Conservation (phyloP, 2,113 vertebrate genomes). For the Pteropus alecto region DNA sequence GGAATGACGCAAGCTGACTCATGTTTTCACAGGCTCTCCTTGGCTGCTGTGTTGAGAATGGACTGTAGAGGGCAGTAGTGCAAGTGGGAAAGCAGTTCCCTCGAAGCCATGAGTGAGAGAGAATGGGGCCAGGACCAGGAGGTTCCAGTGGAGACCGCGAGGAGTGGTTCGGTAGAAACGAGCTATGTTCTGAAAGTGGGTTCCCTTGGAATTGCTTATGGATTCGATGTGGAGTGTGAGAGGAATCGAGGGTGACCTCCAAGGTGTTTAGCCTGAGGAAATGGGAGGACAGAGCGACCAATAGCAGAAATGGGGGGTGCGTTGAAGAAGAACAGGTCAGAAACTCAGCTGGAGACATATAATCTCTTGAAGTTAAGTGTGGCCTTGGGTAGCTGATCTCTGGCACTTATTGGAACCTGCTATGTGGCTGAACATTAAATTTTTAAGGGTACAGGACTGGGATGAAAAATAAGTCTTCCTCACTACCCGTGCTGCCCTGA, state of each 20-base stretch:
- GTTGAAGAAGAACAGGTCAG: background rate
- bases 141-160: no score
- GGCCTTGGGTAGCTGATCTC: background rate
- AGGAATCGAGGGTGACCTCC: background rate
- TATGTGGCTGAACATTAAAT: background rate
- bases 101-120: accelerated
- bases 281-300: background rate
- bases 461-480: background rate
- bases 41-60: background rate
- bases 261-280: background rate
- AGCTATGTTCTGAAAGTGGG: background rate
- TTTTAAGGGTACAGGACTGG: background rate
- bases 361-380: background rate
- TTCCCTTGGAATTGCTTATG: background rate
- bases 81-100: background rate
- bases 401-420: background rate
- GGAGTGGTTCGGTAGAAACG: background rate
- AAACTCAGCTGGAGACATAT: background rate
- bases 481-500: background rate
- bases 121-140: no score
- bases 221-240: background rate
- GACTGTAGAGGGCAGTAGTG: background rate
- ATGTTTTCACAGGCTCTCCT: no score
- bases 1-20: background rate
- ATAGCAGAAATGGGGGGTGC: background rate